These are phyloP conservation scores for Brachionus asplanchnoidis DNA, from an alignment of 1,140 invertebrate genomes.

Conservation along the genomic window DNA sequence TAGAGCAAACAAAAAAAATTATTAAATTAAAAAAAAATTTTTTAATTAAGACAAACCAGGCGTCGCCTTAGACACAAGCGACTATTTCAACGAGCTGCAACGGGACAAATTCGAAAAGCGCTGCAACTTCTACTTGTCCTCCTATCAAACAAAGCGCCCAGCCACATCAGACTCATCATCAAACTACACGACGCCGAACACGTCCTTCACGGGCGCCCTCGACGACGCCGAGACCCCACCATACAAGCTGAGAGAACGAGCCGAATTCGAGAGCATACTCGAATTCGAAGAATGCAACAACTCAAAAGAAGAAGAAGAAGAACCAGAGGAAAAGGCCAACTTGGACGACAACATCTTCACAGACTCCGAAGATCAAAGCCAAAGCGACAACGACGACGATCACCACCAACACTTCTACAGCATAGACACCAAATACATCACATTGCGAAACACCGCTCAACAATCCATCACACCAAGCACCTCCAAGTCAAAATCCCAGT, in stretches of 20 bases:
- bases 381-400: neutral
- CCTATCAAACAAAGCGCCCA: neutral
- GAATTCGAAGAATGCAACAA: neutral
- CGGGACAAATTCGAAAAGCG: neutral
- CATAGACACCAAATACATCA: neutral
- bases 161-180: neutral
- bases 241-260: neutral
- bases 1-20: neutral
- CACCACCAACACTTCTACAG: neutral
- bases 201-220: neutral
- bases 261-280: neutral
- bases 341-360: neutral
- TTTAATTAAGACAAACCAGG: neutral
- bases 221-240: neutral
- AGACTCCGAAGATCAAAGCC: neutral
- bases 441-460: neutral
- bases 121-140: neutral
- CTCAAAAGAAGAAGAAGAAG: neutral
- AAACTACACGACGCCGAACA: neutral
- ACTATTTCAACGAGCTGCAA: neutral
- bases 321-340: neutral
- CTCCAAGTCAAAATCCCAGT: constrained; percentile 6
- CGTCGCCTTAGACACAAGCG: neutral
- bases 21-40: neutral
- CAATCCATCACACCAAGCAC: neutral